These are phyloP conservation scores for Idaea dimidiata DNA, from an alignment of 2,888 invertebrate species.

Conservation along the genomic window DNA sequence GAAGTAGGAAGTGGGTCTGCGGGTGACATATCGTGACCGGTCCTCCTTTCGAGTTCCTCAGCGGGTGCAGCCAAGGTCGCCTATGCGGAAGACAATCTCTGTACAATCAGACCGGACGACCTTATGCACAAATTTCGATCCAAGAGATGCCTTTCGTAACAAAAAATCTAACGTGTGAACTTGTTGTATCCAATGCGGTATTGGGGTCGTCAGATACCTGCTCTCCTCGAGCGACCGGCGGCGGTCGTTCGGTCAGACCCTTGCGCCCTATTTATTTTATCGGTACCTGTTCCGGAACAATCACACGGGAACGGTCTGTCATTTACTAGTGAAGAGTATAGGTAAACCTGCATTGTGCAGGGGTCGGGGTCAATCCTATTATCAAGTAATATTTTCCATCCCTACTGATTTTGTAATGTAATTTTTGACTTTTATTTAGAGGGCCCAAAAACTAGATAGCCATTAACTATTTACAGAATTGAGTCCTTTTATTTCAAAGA, in stretches of 20 bases:
- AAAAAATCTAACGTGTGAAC: constrained; percentile 56
- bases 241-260: constrained; percentile 49
- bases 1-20: constrained; percentile 50
- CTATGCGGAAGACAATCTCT: constrained; percentile 77
- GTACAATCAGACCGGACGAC: constrained; percentile 59
- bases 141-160: constrained; percentile 28
- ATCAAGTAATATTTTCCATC: constrained; percentile 12
- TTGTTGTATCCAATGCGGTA: constrained; percentile 47
- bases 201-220: constrained; percentile 65
- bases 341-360: constrained; percentile 25
- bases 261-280: constrained; percentile 55
- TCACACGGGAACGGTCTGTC: constrained; percentile 65
- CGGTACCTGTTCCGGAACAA: constrained; percentile 64
- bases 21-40: constrained; percentile 35
- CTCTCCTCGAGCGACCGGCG: constrained; percentile 42
- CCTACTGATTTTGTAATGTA: background rate
- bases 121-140: constrained; percentile 54
- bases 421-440: too few relatives aligned
- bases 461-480: too few relatives aligned
- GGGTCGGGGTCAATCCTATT: constrained; percentile 27
- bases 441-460: too few relatives aligned
- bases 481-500: too few relatives aligned
- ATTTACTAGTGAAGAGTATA: constrained; percentile 20
- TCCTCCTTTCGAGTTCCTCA: constrained; percentile 29
- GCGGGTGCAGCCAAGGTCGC: constrained; percentile 55